These are phyloP conservation scores for Etheostoma perlongum DNA, from an alignment of 2,797 vertebrate species.

Conservation along the genomic window DNA sequence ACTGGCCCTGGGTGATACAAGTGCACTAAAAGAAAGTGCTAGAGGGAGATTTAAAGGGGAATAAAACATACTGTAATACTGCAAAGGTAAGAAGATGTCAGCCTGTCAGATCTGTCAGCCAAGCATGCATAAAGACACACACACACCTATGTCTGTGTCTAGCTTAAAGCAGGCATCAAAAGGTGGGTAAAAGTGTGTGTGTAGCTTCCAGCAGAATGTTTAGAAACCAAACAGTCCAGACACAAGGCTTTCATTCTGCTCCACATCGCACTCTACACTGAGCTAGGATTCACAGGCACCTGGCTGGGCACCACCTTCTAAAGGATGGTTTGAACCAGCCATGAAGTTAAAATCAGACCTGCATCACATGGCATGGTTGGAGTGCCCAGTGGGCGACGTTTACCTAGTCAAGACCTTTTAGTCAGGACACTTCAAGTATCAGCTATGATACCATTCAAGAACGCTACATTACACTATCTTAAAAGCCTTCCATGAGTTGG, in stretches of 20 bases:
- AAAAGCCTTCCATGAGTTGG: background rate
- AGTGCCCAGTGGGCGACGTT: background rate
- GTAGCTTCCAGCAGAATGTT: slow-evolving; percentile 75
- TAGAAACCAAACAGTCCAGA: slow-evolving; percentile 72
- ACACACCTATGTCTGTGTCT: slow-evolving; percentile 42
- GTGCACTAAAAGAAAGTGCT: slow-evolving; percentile 50
- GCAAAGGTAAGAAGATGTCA: slow-evolving; percentile 67
- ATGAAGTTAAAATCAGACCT: slow-evolving; percentile 34
- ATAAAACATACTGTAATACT: slow-evolving; percentile 74
- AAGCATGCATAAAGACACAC: slow-evolving; percentile 54
- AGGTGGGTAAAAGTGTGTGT: slow-evolving; percentile 54
- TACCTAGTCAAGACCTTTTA: slow-evolving; percentile 2
- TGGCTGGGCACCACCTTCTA: slow-evolving; percentile 45
- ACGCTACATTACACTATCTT: background rate
- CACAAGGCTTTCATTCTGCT: slow-evolving; percentile 75
- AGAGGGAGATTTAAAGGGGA: slow-evolving; percentile 65
- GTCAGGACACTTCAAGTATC: background rate
- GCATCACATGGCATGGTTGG: background rate
- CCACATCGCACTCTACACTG: slow-evolving; percentile 46
- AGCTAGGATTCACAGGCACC: slow-evolving; percentile 55
- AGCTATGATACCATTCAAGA: background rate
- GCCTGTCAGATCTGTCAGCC: slow-evolving; percentile 53
- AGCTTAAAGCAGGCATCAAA: slow-evolving; percentile 66
- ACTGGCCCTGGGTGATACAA: slow-evolving; percentile 64
- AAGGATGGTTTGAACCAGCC: slow-evolving; percentile 17